These are phyloP conservation scores for Scolopax rusticola DNA, from an alignment of 2,797 vertebrate genomes.

Conservation along the genomic window DNA sequence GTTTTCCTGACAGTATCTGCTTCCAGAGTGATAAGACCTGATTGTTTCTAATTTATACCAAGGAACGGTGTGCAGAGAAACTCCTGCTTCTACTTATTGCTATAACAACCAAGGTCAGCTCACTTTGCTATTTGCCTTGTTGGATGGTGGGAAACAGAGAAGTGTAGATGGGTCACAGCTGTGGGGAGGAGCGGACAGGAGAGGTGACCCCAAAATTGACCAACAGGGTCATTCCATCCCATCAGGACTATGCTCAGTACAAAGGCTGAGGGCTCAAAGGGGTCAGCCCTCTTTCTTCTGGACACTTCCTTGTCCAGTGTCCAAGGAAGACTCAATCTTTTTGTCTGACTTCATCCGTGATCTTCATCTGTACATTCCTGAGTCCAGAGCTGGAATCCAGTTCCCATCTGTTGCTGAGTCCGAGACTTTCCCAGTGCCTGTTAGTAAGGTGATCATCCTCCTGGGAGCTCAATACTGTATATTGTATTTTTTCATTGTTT, in stretches of 20 bases:
- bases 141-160: not conserved
- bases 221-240: not conserved
- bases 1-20: not conserved
- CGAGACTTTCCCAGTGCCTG: not conserved
- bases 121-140: not conserved
- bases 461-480: not conserved
- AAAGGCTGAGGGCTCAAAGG: not conserved
- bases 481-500: not conserved
- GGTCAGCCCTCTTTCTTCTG: not conserved
- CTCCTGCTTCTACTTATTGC: not conserved
- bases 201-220: not conserved
- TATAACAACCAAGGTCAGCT: not conserved
- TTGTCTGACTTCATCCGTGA: not conserved
- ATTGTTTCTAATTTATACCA: not conserved
- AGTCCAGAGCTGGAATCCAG: not conserved
- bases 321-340: not conserved
- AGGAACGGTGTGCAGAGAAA: not conserved
- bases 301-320: not conserved
- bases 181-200: not conserved
- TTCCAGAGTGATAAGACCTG: not conserved
- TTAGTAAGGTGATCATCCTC: not conserved
- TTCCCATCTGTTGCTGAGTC: not conserved
- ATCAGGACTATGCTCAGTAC: not conserved
- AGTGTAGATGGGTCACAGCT: not conserved
- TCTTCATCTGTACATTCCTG: not conserved